Conservation (phyloP, 2,888 invertebrate species). For the Brachyptera putata region DNA sequence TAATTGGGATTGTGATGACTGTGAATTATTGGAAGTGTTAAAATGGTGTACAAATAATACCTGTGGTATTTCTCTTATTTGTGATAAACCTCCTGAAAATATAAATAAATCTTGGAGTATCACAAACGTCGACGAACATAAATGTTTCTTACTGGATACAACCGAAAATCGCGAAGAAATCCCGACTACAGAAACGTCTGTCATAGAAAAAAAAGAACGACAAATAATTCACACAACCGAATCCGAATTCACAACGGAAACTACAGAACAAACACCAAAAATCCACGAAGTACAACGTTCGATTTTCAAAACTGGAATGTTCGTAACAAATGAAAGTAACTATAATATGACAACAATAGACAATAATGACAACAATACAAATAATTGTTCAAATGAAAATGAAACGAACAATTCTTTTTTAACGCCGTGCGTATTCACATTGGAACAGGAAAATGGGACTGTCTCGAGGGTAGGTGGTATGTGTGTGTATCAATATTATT, state of each 20-base stretch:
- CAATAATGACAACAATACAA: neutral
- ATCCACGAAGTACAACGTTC: neutral
- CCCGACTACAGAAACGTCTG: neutral
- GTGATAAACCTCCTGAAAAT: neutral
- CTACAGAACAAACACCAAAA: neutral
- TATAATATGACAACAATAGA: neutral
- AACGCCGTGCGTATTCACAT: neutral
- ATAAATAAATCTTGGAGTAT: neutral
- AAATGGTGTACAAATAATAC: neutral
- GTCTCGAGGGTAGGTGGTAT: too few relatives aligned
- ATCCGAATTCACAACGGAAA: neutral
- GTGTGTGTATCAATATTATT: slow-evolving; percentile 14
- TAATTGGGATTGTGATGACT: neutral
- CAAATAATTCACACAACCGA: neutral
- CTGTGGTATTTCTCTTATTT: neutral
- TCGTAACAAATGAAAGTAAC: neutral
- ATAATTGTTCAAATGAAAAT: neutral
- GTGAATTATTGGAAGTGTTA: neutral
- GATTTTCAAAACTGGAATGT: neutral
- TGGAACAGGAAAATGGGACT: too few relatives aligned
- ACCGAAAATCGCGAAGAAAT: neutral
- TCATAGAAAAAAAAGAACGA: neutral
- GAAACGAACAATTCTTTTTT: neutral
- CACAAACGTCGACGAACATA: neutral
- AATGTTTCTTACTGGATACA: neutral